A percentile compares a stretch with the other conserved stretches of the same genome.
Evolutionary conservation across 1,140 invertebrate genomes (phyloP).

Genomic region (Anagrus nilaparvatae): DNA sequence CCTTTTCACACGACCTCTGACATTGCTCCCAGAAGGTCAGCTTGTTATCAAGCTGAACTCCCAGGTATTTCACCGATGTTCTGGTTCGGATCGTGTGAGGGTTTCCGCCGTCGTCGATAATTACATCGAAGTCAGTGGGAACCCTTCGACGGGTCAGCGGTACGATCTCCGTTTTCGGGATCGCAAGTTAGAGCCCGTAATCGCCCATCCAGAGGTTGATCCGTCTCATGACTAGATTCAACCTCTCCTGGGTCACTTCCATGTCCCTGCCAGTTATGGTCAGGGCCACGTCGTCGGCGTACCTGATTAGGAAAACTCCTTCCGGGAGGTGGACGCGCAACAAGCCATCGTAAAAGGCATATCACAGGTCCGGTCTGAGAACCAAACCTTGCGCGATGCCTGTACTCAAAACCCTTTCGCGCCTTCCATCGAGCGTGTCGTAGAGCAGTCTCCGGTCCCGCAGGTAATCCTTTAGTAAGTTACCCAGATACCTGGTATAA

Average conservation of each 20-base stretch:
- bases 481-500: slow-evolving; percentile 12
- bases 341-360: slow-evolving; percentile 24
- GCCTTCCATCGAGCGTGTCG: slow-evolving; percentile 4
- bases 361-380: slow-evolving; percentile 28
- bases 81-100: slow-evolving; percentile 3
- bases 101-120: background rate
- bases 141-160: slow-evolving; percentile 11
- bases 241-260: slow-evolving; percentile 7
- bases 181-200: slow-evolving; percentile 16
- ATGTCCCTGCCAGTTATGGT: slow-evolving; percentile 14
- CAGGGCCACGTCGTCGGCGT: slow-evolving; percentile 24
- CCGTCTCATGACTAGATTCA: slow-evolving; percentile 9
- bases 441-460: slow-evolving; percentile 9
- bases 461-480: slow-evolving; percentile 16
- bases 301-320: slow-evolving; percentile 16
- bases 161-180: slow-evolving; percentile 17
- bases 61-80: slow-evolving; percentile 16
- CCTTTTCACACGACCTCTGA: slow-evolving; percentile 9
- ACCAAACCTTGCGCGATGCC: slow-evolving; percentile 25
- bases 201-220: slow-evolving; percentile 14
- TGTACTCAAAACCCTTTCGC: slow-evolving; percentile 7
- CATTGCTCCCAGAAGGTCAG: slow-evolving; percentile 16
- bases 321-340: slow-evolving; percentile 20
- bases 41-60: slow-evolving; percentile 15
- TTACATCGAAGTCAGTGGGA: too few species aligned